phyloP scores from a whole-genome alignment of 2,888 invertebrate genomes.

The Melitaea athalia region DNA sequence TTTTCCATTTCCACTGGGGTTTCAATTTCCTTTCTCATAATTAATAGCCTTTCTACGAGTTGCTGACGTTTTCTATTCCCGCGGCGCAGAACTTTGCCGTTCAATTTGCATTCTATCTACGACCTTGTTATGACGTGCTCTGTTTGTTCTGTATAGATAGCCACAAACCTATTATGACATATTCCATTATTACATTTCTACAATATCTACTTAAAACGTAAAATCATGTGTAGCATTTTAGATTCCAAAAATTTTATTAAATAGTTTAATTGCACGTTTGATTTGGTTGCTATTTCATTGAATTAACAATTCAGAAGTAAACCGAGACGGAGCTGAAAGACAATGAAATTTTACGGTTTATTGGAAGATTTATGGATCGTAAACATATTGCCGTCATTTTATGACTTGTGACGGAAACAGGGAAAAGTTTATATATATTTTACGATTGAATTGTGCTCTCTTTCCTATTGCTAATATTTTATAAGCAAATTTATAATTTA shows the following conservation, averaged over 20 bases:
- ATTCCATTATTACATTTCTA: not conserved
- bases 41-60: constrained; percentile 77
- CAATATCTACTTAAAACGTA: not conserved
- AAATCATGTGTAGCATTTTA: not conserved
- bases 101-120: constrained; percentile 67
- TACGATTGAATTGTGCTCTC: constrained; percentile 40
- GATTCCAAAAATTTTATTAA: not conserved
- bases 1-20: constrained; percentile 81
- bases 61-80: constrained; percentile 72
- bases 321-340: constrained; percentile 47
- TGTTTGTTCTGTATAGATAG: constrained; percentile 36
- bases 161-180: not conserved
- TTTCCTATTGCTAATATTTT: constrained; percentile 41
- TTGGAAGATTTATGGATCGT: constrained; percentile 68
- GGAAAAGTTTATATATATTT: constrained; percentile 50
- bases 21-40: constrained; percentile 81
- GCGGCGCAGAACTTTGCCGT: constrained; percentile 67
- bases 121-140: constrained; percentile 51
- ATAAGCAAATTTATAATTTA: constrained; percentile 41
- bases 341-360: constrained; percentile 66
- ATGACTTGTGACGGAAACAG: constrained; percentile 57
- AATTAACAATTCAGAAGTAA: constrained; percentile 31
- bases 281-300: constrained; percentile 20
- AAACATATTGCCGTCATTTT: constrained; percentile 66
- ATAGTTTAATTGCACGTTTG: not conserved